A percentile compares a stretch with the other conserved stretches of the same genome.
These are phyloP conservation scores for Sabellastarte sp. DNA, from an alignment of 2,888 invertebrate genomes.

Conservation along the genomic window DNA sequence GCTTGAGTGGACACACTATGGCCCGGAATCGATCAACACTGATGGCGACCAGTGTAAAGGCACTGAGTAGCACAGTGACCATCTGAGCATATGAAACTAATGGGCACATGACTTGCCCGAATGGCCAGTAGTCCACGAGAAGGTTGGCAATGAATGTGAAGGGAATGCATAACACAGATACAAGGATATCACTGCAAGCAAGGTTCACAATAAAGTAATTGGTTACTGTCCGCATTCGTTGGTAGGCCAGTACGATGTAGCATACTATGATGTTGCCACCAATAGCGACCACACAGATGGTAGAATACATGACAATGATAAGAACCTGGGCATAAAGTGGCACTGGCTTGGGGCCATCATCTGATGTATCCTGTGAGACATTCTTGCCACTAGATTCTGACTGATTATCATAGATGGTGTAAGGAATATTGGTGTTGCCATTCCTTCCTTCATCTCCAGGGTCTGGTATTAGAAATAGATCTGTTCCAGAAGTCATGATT, in stretches of 20 bases:
- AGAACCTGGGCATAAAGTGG: slow-evolving; percentile 48
- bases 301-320: slow-evolving; percentile 59
- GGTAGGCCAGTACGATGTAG: slow-evolving; percentile 12
- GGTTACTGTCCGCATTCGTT: slow-evolving; percentile 64
- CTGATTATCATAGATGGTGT: too few species aligned
- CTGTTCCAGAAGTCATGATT: too few species aligned
- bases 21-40: slow-evolving; percentile 87
- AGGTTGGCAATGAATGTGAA: slow-evolving; percentile 72
- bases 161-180: slow-evolving; percentile 61
- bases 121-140: slow-evolving; percentile 82
- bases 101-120: slow-evolving; percentile 78
- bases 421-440: too few species aligned
- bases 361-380: too few species aligned
- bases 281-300: slow-evolving; percentile 59
- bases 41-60: slow-evolving; percentile 87
- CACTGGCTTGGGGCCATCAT: slow-evolving; percentile 12
- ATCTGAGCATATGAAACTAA: slow-evolving; percentile 78
- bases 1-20: slow-evolving; percentile 83
- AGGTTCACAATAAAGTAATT: slow-evolving; percentile 67
- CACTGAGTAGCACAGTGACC: slow-evolving; percentile 68
- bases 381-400: too few species aligned
- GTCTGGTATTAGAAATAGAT: too few species aligned
- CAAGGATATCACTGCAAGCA: slow-evolving; percentile 59
- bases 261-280: slow-evolving; percentile 52
- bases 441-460: too few species aligned